These are phyloP conservation scores for Danaus plexippus DNA, from an alignment of 1,140 invertebrate species.

Conservation along the genomic window DNA sequence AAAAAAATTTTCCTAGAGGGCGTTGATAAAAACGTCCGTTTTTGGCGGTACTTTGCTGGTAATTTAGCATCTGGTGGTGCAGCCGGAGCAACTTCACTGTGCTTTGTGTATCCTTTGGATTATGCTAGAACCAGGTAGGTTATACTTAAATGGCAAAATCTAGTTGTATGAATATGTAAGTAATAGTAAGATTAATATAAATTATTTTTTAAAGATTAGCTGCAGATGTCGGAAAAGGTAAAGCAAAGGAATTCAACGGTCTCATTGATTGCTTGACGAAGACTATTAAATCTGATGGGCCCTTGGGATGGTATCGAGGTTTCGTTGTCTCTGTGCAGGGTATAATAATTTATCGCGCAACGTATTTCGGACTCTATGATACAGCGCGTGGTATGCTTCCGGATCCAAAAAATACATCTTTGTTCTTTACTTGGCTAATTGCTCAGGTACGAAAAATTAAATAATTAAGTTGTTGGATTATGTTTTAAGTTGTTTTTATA, in stretches of 20 bases:
- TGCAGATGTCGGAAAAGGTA: slow-evolving; percentile 86
- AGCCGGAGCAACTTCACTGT: slow-evolving; percentile 93
- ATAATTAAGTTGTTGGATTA: background rate
- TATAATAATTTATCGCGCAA: slow-evolving; percentile 89
- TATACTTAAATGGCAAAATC: background rate
- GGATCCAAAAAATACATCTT: slow-evolving; percentile 84
- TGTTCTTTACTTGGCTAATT: slow-evolving; percentile 86
- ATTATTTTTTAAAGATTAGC: slow-evolving; percentile 75
- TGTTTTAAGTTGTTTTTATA: background rate
- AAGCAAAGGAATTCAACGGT: slow-evolving; percentile 86
- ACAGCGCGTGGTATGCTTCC: slow-evolving; percentile 91
- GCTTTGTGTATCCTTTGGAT: slow-evolving; percentile 96
- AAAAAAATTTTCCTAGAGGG: slow-evolving; percentile 88
- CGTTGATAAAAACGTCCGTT: slow-evolving; percentile 91
- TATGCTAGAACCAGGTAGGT: slow-evolving; percentile 91
- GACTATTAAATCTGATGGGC: slow-evolving; percentile 87
- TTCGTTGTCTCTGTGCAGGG: slow-evolving; percentile 93
- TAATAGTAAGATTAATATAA: slow-evolving; percentile 1
- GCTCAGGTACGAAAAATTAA: slow-evolving; percentile 75
- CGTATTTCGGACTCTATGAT: slow-evolving; percentile 95
- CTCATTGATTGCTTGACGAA: slow-evolving; percentile 87
- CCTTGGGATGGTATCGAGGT: slow-evolving; percentile 88
- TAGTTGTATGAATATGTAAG: background rate
- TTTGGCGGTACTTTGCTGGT: slow-evolving; percentile 86
- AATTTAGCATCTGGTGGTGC: slow-evolving; percentile 95